These are phyloP conservation scores for Agriopis aurantiaria DNA, from an alignment of 2,888 invertebrate genomes.

Conservation along the genomic window DNA sequence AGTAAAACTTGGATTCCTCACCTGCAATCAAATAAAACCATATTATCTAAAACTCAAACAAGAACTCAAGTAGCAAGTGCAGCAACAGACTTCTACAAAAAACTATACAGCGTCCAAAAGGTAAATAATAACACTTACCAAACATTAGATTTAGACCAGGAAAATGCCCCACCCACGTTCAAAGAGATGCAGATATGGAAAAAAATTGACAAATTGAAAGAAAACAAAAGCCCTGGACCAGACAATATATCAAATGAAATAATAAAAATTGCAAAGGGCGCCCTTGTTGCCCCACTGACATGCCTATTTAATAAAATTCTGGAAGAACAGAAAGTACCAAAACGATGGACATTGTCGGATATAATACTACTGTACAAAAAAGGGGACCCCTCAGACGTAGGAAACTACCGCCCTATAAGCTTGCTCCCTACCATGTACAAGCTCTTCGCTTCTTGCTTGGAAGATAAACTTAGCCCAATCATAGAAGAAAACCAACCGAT, in stretches of 20 bases:
- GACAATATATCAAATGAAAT: background rate
- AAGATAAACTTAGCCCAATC: background rate
- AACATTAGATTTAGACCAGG: background rate
- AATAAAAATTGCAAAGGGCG: background rate
- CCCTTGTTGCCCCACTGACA: background rate
- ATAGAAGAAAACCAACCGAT: slow-evolving; percentile 10
- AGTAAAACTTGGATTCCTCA: background rate
- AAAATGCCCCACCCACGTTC: background rate
- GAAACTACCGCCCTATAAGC: slow-evolving; percentile 29
- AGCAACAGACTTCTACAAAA: background rate
- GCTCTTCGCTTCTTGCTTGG: slow-evolving; percentile 5
- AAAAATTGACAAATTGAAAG: background rate
- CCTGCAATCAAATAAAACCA: background rate
- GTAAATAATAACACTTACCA: background rate
- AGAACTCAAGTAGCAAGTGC: background rate
- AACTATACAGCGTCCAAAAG: background rate
- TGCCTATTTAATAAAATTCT: background rate
- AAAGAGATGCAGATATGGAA: background rate
- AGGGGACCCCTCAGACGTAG: slow-evolving; percentile 15
- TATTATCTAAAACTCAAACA: background rate
- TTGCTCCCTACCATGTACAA: slow-evolving; percentile 29
- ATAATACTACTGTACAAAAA: slow-evolving; percentile 27
- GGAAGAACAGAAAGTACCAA: background rate
- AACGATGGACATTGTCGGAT: background rate
- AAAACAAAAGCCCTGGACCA: background rate